Percentiles rank a stretch among this genome's conserved stretches.
Evolutionary conservation across 2,888 invertebrate species (phyloP).

Genomic region (Cosmia pyralina): DNA sequence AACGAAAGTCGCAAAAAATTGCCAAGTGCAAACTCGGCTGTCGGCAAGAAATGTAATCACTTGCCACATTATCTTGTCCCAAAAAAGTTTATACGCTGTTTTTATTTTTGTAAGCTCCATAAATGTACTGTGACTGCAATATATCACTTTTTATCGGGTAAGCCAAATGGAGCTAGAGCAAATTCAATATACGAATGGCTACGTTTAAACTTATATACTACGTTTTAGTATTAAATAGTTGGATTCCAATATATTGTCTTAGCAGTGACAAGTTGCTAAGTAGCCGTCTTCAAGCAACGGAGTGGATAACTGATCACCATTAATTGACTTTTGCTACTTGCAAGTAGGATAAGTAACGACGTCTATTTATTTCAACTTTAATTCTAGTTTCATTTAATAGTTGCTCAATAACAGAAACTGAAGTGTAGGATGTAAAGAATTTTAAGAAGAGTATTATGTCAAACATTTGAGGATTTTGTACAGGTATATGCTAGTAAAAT

Average conservation of each 20-base stretch:
- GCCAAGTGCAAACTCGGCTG: slow-evolving; percentile 63
- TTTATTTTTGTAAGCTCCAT: slow-evolving; percentile 40
- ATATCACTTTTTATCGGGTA: slow-evolving; percentile 52
- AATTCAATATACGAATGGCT: slow-evolving; percentile 49
- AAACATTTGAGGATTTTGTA: background rate
- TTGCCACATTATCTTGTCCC: slow-evolving; percentile 66
- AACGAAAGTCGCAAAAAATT: slow-evolving; percentile 75
- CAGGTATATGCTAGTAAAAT: background rate
- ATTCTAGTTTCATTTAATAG: background rate
- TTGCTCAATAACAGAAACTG: slow-evolving; percentile 1
- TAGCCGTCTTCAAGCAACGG: slow-evolving; percentile 24
- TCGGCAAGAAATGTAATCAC: slow-evolving; percentile 74
- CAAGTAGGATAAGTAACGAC: slow-evolving; percentile 10
- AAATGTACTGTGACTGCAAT: slow-evolving; percentile 49
- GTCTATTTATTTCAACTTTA: slow-evolving; percentile 27
- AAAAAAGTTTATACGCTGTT: slow-evolving; percentile 48
- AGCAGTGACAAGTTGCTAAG: slow-evolving; percentile 36
- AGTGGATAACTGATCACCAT: slow-evolving; percentile 47
- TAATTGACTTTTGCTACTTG: slow-evolving; percentile 45
- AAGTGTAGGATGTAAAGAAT: background rate
- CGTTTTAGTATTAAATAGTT: slow-evolving; percentile 33
- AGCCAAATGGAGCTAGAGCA: slow-evolving; percentile 44
- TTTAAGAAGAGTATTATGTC: background rate
- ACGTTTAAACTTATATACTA: slow-evolving; percentile 23
- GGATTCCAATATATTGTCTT: slow-evolving; percentile 40